These are phyloP conservation scores for Prolemur simus DNA, from an alignment of 2,113 vertebrate genomes.

Conservation along the genomic window DNA sequence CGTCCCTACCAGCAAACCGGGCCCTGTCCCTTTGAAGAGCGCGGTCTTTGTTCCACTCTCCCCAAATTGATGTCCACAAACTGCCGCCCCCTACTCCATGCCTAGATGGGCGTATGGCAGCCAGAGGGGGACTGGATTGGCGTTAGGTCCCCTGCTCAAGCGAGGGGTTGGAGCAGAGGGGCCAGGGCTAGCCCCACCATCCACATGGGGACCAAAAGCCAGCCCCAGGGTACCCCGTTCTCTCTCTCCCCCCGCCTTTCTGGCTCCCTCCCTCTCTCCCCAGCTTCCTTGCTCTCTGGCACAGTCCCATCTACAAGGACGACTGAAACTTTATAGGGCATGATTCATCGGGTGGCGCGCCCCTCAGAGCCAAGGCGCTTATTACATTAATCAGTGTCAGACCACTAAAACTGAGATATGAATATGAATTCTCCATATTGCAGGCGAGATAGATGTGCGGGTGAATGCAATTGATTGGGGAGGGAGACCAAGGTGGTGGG, in stretches of 20 bases:
- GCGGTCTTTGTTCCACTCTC: accelerated
- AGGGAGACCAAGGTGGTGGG: background rate
- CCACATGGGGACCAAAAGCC: accelerated
- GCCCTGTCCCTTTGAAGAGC: background rate
- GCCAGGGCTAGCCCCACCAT: background rate
- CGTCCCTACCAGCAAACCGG: accelerated
- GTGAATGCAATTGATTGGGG: constrained; percentile 79
- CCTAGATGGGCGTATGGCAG: background rate
- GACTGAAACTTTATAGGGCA: constrained; percentile 85
- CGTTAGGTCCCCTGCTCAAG: background rate
- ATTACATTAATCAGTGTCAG: constrained; percentile 89
- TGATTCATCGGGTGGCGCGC: constrained; percentile 83
- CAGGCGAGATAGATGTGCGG: constrained; percentile 82
- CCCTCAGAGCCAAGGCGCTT: constrained; percentile 75
- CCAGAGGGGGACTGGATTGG: background rate
- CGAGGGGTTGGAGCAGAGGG: background rate
- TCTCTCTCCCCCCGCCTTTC: background rate
- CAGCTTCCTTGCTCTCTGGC: constrained; percentile 16
- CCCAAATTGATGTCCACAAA: background rate
- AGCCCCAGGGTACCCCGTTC: background rate
- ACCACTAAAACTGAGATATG: constrained; percentile 83
- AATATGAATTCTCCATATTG: constrained; percentile 85
- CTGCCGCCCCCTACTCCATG: too few species aligned
- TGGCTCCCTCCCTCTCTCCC: too few species aligned
- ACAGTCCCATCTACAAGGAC: constrained; percentile 83